Base-by-base conservation (phyloP, 2,113 vertebrate species). In the Uria aalge region DNA sequence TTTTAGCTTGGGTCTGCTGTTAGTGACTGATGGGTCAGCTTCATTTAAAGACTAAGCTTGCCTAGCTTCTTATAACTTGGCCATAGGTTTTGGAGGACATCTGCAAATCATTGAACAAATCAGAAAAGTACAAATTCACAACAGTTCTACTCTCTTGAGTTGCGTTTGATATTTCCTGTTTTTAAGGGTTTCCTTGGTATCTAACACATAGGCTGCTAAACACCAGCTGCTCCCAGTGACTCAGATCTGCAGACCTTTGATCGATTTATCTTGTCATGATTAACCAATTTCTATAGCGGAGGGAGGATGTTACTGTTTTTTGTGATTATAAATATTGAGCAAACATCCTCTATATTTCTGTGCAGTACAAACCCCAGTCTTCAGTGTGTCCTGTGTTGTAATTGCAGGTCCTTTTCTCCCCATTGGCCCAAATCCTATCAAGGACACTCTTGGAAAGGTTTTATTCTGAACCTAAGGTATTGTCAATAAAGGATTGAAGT, bases 81-180 rank as follows among this genome's bases (percentile, higher is more conserved):
- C 96, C 92, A 96, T 95, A 78, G 83, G 87, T 94, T 98, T 95
- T 95, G 90, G 63, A 96, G 79, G 97, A 98, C 98, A 98, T 98
- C 98, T 98, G 98, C 96, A 98, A 98, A 96, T 98, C 98, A 98
- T 98, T 98, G 98, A 94, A 90, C 67, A 92, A 97, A 98, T 97
- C 97, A 92, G 89, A 96, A 96, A 97, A 98, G 91, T 95, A 98
- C 98, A 98, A 98, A 98, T 97, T 97, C 96, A 95, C 95, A 96
- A 74, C 97, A 98, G 97, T 96, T 96, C 88, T 90, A 56, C 95
- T 98, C 97, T 98, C 97, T 96, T 50, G 74, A 98, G 96, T 92
- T 96, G 96, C 17, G 62, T 97, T 97, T 98, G 97, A 98, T 97
- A 97, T 98, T 98, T 98, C 98, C 98, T 98, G 98, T 98, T 98